A percentile compares a stretch with the other conserved stretches of the same genome.
Evolutionary conservation across 1,140 invertebrate genomes (phyloP).

Genomic region (Drosophila albomicans): DNA sequence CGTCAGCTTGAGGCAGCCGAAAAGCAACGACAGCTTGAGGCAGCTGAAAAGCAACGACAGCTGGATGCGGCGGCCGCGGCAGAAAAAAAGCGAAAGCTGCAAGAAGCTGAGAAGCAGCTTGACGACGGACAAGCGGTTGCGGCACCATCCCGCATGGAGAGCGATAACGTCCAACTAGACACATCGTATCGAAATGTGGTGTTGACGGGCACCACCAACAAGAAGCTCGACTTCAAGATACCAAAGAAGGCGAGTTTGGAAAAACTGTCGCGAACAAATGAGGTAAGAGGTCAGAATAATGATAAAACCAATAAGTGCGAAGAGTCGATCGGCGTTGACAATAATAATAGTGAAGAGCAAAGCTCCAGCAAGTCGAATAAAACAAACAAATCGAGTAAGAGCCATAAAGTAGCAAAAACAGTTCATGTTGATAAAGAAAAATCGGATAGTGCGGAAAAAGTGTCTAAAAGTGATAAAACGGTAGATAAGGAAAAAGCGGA

Average conservation of each 20-base stretch:
- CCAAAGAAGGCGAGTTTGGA: conserved; percentile 45
- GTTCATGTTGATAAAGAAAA: background rate
- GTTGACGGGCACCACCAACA: background rate
- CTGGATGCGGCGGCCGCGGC: background rate
- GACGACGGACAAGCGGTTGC: background rate
- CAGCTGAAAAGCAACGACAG: conserved; percentile 1
- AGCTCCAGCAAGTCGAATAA: conserved; percentile 3
- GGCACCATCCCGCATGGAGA: background rate
- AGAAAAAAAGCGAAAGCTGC: conserved; percentile 20
- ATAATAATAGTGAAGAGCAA: background rate
- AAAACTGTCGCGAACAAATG: background rate
- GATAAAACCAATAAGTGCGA: conserved; percentile 10
- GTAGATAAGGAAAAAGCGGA: background rate
- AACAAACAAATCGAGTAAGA: background rate
- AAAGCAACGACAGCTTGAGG: background rate
- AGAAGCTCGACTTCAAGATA: conserved; percentile 62
- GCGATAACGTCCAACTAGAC: conserved; percentile 43
- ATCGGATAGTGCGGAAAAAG: background rate
- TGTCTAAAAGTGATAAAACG: background rate
- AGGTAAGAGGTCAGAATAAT: conserved; percentile 5
- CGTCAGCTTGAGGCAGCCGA: conserved; percentile 13
- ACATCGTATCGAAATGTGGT: conserved; percentile 55
- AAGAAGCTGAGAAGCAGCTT: conserved; percentile 44
- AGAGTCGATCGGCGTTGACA: no score
- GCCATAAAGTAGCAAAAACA: background rate